Base-by-base conservation (phyloP, 2,113 vertebrate genomes). In the Choloepus hoffmanni region DNA sequence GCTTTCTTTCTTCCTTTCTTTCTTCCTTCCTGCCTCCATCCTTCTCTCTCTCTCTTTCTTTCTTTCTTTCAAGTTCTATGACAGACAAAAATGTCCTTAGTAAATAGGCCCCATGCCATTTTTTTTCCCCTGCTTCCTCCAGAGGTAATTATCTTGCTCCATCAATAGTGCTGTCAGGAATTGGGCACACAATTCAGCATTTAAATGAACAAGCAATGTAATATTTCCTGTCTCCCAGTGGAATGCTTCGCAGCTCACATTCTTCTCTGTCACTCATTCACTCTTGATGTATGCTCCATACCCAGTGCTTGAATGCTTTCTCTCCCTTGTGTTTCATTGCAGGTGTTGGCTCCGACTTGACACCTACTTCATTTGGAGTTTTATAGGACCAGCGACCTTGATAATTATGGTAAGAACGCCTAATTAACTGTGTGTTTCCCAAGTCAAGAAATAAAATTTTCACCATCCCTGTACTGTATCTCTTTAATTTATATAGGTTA, bases 311-410 rank as follows among this genome's bases (percentile, higher is more conserved):
- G 98, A 99, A 98, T 98, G 96, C 98, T 90, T 98, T 97, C 96
- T 98, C 94, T 98, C 97, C 97, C 97, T 85, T 98, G 96, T 98
- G 97, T 98, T 97, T 98, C 98, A 94, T 98, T 99, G 97, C 99
- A 99, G 99, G 98, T 99, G 99, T 98, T 99, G 99, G 99, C 99
- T 99, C 81, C 99, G 99, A 95, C 99, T 99, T 98, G 99, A 99
- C 99, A 99, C 99, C 92, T 99, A 99, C 98, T 99, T 99, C 98
- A 99, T 99, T 98, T 99, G 99, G 99, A 99, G 99, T 98, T 99
- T 99, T 99, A 99, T 99, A 99, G 99, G 99, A 98, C 99, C 99
- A 0, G 99, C 99, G 95, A 99, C 99, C 98, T 99, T 99, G 98
- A 99, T 99, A 99, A 99, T 99, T 99, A 99, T 99, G 99, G 99